These are phyloP conservation scores for Helicoverpa zea DNA, from an alignment of 1,140 invertebrate species.

Conservation along the genomic window DNA sequence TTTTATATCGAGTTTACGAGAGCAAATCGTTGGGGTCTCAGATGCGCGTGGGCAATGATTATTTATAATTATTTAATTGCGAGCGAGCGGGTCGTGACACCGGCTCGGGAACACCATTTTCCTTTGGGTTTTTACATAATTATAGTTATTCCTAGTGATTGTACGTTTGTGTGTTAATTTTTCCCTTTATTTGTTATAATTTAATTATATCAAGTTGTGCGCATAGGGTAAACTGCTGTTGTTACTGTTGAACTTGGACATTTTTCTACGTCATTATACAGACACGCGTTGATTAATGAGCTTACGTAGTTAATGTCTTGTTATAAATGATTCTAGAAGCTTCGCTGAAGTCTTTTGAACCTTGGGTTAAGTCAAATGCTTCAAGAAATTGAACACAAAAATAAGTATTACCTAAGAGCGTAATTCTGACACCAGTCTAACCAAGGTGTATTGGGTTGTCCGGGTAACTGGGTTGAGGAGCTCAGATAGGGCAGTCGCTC, in stretches of 20 bases:
- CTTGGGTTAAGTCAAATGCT: too few species aligned
- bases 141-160: conserved; percentile 45
- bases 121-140: conserved; percentile 56
- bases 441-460: too few species aligned
- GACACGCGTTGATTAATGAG: not conserved
- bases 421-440: too few species aligned
- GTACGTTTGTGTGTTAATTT: conserved; percentile 21
- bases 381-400: too few species aligned
- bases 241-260: not conserved
- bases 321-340: too few species aligned
- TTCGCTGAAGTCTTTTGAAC: too few species aligned
- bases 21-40: conserved; percentile 29
- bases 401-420: too few species aligned
- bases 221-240: conserved; percentile 48
- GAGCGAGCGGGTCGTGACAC: conserved; percentile 56
- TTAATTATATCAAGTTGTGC: conserved; percentile 24
- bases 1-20: conserved; percentile 41
- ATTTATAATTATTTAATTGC: conserved; percentile 65
- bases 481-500: too few species aligned
- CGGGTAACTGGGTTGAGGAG: too few species aligned
- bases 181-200: conserved; percentile 25
- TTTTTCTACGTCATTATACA: not conserved
- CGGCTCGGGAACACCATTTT: conserved; percentile 52
- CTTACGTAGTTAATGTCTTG: too few species aligned
- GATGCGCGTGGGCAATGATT: conserved; percentile 61